Percentiles rank a stretch among this genome's conserved stretches.
phyloP scores from a whole-genome alignment of 2,797 vertebrate genomes.

The Furcifer pardalis region DNA sequence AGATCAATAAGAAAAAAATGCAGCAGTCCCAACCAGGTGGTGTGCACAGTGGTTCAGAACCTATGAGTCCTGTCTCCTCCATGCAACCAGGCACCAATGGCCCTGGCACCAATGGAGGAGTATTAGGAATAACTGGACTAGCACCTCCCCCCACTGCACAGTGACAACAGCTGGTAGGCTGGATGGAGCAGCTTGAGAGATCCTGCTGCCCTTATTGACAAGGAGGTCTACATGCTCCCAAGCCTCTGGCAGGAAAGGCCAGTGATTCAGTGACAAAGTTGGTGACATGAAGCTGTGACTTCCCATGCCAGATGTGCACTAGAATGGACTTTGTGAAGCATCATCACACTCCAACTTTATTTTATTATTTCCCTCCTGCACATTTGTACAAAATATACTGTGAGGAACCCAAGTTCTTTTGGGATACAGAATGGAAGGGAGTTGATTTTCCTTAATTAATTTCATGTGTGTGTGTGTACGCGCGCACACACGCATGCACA shows the following conservation, averaged over 20 bases:
- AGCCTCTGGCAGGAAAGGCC: neutral
- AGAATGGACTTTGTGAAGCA: slow-evolving; percentile 35
- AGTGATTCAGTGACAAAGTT: neutral
- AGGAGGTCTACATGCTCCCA: neutral
- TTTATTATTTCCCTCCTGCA: neutral
- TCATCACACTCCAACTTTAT: slow-evolving; percentile 2
- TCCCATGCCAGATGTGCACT: slow-evolving; percentile 34
- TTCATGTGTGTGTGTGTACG: neutral
- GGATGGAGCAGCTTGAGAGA: neutral
- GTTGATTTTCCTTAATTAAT: slow-evolving; percentile 39
- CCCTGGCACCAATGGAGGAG: slow-evolving; percentile 56
- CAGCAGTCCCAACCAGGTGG: slow-evolving; percentile 73
- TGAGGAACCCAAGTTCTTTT: slow-evolving; percentile 42
- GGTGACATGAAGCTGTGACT: neutral
- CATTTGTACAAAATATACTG: slow-evolving; percentile 68
- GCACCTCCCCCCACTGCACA: slow-evolving; percentile 58
- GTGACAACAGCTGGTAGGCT: slow-evolving; percentile 17
- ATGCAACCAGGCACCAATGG: slow-evolving; percentile 64
- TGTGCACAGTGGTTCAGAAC: slow-evolving; percentile 64
- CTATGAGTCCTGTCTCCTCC: slow-evolving; percentile 74
- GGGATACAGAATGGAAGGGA: slow-evolving; percentile 37
- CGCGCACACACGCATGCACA: too few relatives aligned
- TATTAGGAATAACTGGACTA: slow-evolving; percentile 52
- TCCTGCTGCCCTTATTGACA: neutral
- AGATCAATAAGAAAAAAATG: slow-evolving; percentile 82